phyloP scores from a whole-genome alignment of 2,888 invertebrate species.

The Chironomus riparius region DNA sequence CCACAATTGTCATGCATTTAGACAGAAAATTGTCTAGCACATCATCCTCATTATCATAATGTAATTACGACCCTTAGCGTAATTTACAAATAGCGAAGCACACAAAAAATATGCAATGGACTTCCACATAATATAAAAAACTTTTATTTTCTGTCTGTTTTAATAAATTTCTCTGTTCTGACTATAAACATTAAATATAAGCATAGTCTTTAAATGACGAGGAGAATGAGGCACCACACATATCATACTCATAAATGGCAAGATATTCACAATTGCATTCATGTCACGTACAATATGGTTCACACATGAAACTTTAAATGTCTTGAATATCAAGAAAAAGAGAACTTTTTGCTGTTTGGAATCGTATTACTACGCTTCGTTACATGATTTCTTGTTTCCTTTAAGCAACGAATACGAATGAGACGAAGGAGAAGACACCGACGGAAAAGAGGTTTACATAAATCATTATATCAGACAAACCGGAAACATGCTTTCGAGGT shows the following conservation, averaged over 20 bases:
- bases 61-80: not conserved
- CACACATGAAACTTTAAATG: slow-evolving; percentile 9
- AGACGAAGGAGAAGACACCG: not conserved
- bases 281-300: slow-evolving; percentile 10
- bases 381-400: not conserved
- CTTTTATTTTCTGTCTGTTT: not conserved
- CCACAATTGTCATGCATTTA: no score
- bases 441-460: no score
- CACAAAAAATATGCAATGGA: not conserved
- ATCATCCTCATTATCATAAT: not conserved
- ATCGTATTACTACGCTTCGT: not conserved
- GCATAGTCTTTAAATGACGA: not conserved
- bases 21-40: no score
- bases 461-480: no score
- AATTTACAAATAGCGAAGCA: not conserved
- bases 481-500: no score
- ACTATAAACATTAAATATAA: not conserved
- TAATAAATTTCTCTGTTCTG: not conserved
- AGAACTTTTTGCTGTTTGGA: not conserved
- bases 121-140: not conserved
- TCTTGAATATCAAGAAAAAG: not conserved
- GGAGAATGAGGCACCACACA: not conserved
- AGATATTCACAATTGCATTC: not conserved
- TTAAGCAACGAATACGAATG: not conserved
- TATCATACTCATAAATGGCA: not conserved